Conservation (phyloP, 1,140 invertebrate species). For the Theocolax elegans region DNA sequence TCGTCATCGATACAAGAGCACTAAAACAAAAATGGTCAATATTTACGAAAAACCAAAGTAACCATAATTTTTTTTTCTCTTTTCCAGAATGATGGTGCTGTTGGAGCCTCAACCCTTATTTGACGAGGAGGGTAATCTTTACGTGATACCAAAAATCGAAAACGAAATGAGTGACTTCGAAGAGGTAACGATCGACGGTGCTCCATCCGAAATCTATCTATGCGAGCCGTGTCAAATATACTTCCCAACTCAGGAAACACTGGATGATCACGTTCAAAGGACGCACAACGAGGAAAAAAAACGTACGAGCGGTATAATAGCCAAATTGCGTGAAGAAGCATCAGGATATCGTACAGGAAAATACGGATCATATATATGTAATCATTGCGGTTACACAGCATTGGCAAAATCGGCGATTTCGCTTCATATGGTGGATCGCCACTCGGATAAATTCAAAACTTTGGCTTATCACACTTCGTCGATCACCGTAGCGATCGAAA, state of each 20-base stretch:
- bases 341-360: not conserved
- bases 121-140: not conserved
- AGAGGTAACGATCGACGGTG: slow-evolving; percentile 30
- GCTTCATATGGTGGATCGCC: no score
- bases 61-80: no score
- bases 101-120: no score
- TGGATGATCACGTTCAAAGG: slow-evolving; percentile 56
- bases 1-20: no score
- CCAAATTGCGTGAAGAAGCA: not conserved
- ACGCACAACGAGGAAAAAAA: slow-evolving; percentile 37
- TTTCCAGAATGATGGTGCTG: no score
- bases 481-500: slow-evolving; percentile 1
- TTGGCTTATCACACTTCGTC: no score
- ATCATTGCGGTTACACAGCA: not conserved
- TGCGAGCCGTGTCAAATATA: slow-evolving; percentile 67
- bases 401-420: not conserved
- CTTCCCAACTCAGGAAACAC: slow-evolving; percentile 67
- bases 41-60: no score
- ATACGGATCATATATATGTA: not conserved
- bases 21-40: no score
- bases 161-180: slow-evolving; percentile 12
- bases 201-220: slow-evolving; percentile 16
- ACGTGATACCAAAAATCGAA: not conserved
- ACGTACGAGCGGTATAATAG: not conserved
- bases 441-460: no score